Evolutionary conservation across 2,797 vertebrate species (phyloP), one percentile per base, ranked within the genome.

Genomic region (Gymnoscopelus braueri): DNA sequence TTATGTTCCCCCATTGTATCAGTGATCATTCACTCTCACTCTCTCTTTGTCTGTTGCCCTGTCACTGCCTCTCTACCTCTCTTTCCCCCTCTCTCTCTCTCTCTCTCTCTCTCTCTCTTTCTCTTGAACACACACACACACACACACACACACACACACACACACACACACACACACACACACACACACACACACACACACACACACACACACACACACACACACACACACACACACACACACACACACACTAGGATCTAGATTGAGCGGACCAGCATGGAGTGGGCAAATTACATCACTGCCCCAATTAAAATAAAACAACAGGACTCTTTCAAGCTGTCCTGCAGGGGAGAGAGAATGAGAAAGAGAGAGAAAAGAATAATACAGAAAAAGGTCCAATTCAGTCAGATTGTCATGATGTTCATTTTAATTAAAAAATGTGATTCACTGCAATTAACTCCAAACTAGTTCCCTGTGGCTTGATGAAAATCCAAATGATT

Each of bases 401-500:
- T 88, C 91, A 92, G 89, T 89, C 84, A 90, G 89, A 92, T 92
- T 73, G 87, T 91, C 84, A 81, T 86, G 79, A 87, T 88, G 89
- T 89, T 91, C 88, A 89, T 91, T 93, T 92, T 92, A 93, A 93
- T 94, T 91, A 91, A 91, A 93, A 92, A 91, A 92, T 90, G 85
- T 83, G 85, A 88, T 93, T 92, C 86, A 75, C 82, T 84, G 87
- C 91, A 92, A 91, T 93, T 91, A 92, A 91, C 87, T 89, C 89
- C 84, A 92, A 93, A 93, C 89, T 86, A 82, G 83, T 87, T 89
- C 88, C 90, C 89, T 9, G 80, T 89, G 88, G 89, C 89, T 84
- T 74, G 70, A 49, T 77, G 77, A 74, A 75, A 75, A 80, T 77
- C 82, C 81, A 83, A 71, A 83, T 79, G 85, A 91, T 91, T 84